Evolutionary conservation across 2,113 vertebrate species (phyloP).

Genomic region (Silurus meridionalis): DNA sequence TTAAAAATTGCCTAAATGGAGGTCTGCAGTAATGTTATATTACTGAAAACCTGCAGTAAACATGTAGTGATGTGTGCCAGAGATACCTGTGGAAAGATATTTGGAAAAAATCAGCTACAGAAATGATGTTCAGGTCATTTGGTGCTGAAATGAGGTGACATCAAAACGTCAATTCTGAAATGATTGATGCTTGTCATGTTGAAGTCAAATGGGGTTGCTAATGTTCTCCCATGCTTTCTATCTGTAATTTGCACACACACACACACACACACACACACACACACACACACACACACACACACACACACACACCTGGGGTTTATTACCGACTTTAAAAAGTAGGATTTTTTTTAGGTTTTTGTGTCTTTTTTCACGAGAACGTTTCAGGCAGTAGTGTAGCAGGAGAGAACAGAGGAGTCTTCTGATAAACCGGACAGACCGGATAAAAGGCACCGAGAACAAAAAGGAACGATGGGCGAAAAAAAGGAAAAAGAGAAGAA

Average conservation of each 20-base stretch:
- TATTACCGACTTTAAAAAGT: background rate
- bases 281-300: too few relatives aligned
- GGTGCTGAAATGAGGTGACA: constrained; percentile 11
- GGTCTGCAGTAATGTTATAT: too few relatives aligned
- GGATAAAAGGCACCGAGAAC: background rate
- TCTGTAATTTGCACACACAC: background rate
- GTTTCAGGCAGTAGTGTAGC: background rate
- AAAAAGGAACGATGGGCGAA: background rate
- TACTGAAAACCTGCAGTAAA: too few relatives aligned
- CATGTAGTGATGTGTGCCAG: background rate
- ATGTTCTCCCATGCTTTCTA: background rate
- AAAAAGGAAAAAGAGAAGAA: constrained; percentile 26
- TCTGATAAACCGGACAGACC: background rate
- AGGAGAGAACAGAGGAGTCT: background rate
- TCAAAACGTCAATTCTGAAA: background rate
- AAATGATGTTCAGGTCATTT: background rate
- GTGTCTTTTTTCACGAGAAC: too few relatives aligned
- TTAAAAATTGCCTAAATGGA: too few relatives aligned
- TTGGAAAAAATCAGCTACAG: background rate
- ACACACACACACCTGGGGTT: background rate
- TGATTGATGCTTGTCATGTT: background rate
- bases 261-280: background rate
- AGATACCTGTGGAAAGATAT: background rate
- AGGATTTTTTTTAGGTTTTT: background rate
- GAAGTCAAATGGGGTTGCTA: constrained; percentile 1